Conservation (phyloP, 1,140 invertebrate genomes). For the Teleogryllus occipitalis region DNA sequence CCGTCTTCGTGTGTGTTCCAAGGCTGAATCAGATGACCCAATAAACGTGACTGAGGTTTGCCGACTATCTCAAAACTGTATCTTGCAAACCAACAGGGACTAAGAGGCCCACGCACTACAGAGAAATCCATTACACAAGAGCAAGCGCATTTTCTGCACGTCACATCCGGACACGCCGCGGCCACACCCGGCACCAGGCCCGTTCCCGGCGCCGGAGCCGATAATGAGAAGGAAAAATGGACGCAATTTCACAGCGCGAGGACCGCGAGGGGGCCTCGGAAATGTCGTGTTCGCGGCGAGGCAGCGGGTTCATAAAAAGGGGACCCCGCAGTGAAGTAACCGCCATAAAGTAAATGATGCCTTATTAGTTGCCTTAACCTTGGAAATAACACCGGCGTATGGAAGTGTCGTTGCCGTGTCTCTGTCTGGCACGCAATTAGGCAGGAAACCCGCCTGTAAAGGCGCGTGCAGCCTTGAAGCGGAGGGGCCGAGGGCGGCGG, state of each 20-base stretch:
- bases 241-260: not conserved
- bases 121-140: too few relatives aligned
- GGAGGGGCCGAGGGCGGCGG: too few relatives aligned
- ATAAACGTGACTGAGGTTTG: too few relatives aligned
- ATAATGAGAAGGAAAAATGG: not conserved
- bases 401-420: not conserved
- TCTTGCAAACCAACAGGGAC: too few relatives aligned
- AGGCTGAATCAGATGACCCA: too few relatives aligned
- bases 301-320: slow-evolving; percentile 1
- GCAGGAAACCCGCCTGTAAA: not conserved
- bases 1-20: too few relatives aligned
- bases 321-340: not conserved
- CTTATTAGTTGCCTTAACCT: not conserved
- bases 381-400: slow-evolving; percentile 3
- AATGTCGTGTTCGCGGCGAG: not conserved
- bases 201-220: not conserved
- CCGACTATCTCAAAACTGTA: too few relatives aligned
- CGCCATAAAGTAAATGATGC: slow-evolving; percentile 4
- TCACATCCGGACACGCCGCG: not conserved
- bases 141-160: too few relatives aligned
- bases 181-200: not conserved
- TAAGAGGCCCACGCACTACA: too few relatives aligned
- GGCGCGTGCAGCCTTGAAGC: not conserved
- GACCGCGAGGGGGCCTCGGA: not conserved
- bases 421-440: not conserved